These are phyloP conservation scores for Anarhynchus alexandrinus DNA, from an alignment of 2,113 vertebrate species.

Conservation along the genomic window DNA sequence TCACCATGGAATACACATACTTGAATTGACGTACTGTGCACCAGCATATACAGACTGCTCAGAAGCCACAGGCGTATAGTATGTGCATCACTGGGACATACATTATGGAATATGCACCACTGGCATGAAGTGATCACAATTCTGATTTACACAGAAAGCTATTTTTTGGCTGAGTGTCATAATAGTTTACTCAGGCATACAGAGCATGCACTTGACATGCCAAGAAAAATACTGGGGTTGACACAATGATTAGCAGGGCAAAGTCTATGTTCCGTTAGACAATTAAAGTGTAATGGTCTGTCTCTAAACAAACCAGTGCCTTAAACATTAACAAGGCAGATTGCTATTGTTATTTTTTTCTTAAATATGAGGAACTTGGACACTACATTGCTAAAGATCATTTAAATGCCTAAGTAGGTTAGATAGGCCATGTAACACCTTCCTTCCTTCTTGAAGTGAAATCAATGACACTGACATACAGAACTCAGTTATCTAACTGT, in stretches of 20 bases:
- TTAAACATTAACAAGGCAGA: background rate
- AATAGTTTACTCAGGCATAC: background rate
- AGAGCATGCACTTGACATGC: background rate
- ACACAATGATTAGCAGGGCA: background rate
- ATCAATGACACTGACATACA: background rate
- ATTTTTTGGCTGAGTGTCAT: background rate
- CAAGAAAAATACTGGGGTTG: background rate
- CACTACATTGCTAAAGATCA: background rate
- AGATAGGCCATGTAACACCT: background rate
- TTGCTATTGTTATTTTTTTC: background rate
- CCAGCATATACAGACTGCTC: background rate
- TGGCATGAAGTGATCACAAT: background rate
- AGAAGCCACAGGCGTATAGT: background rate
- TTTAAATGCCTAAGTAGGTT: background rate
- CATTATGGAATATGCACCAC: background rate
- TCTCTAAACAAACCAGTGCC: background rate
- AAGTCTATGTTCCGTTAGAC: background rate
- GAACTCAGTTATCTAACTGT: background rate
- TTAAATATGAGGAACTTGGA: background rate
- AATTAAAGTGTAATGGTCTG: background rate
- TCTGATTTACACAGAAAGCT: background rate
- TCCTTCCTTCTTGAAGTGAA: background rate
- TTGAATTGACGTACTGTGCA: background rate
- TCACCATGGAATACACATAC: background rate
- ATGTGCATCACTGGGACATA: background rate